phyloP scores from a whole-genome alignment of 2,888 invertebrate genomes.

The Mythimna albipuncta region DNA sequence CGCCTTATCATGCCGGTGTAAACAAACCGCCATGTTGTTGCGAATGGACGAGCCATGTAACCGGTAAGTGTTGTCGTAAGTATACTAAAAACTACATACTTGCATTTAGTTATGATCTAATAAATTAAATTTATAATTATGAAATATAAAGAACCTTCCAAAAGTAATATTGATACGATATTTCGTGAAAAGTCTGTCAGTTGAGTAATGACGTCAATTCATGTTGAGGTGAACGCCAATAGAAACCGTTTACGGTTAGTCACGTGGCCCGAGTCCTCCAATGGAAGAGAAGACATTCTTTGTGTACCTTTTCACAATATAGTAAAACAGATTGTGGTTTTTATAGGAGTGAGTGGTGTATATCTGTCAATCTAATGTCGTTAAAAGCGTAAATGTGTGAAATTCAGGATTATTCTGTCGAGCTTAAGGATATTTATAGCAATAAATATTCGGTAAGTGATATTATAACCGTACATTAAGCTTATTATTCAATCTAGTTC shows the following conservation, averaged over 20 bases:
- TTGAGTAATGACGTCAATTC: slow-evolving; percentile 78
- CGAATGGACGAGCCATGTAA: slow-evolving; percentile 76
- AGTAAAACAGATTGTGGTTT: slow-evolving; percentile 90
- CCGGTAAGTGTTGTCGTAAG: slow-evolving; percentile 75
- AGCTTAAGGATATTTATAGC: slow-evolving; percentile 92
- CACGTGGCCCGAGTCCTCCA: slow-evolving; percentile 90
- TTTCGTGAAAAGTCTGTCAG: slow-evolving; percentile 60
- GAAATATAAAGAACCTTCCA: background rate
- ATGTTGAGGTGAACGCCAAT: slow-evolving; percentile 81
- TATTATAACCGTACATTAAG: slow-evolving; percentile 54
- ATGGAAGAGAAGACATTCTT: slow-evolving; percentile 88
- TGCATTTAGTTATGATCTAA: background rate
- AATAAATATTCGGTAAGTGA: slow-evolving; percentile 93
- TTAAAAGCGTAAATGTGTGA: slow-evolving; percentile 92
- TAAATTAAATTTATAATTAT: slow-evolving; percentile 25
- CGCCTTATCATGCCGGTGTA: slow-evolving; percentile 91
- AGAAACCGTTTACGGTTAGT: slow-evolving; percentile 69
- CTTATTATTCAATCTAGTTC: slow-evolving; percentile 65
- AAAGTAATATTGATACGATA: background rate
- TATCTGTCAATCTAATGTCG: slow-evolving; percentile 89
- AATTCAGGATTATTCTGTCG: slow-evolving; percentile 93
- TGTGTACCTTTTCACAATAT: slow-evolving; percentile 90
- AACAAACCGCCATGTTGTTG: slow-evolving; percentile 91
- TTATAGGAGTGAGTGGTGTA: slow-evolving; percentile 90
- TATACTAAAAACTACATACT: slow-evolving; percentile 42